Conservation (phyloP, 2,113 vertebrate species). For the Ranitomeya imitator region DNA sequence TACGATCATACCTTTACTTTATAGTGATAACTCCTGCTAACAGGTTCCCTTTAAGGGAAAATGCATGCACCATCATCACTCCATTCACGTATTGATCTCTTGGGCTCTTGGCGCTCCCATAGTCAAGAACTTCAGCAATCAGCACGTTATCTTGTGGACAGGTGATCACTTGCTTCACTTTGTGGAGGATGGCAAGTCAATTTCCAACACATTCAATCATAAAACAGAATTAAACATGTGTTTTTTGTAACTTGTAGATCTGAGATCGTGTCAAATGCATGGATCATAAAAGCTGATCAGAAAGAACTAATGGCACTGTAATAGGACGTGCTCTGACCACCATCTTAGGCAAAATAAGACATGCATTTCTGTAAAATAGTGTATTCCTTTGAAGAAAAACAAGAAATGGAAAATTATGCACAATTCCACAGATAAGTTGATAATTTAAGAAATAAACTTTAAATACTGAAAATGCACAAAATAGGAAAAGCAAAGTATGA, state of each 20-base stretch:
- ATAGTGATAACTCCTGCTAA: no score
- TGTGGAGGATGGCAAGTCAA: not conserved
- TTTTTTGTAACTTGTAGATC: not conserved
- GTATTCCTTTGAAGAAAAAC: conserved; percentile 6
- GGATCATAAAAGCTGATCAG: conserved; percentile 11
- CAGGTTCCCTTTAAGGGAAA: no score
- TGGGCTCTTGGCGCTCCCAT: no score
- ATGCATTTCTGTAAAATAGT: conserved; percentile 18
- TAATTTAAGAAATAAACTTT: conserved; percentile 14
- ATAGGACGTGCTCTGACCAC: not conserved
- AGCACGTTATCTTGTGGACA: no score
- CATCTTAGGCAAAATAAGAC: not conserved
- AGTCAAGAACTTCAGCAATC: no score
- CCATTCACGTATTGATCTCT: no score
- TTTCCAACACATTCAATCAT: not conserved
- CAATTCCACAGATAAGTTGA: not conserved
- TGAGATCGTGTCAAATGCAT: not conserved
- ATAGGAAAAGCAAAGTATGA: not conserved
- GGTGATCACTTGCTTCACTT: not conserved
- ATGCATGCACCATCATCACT: no score
- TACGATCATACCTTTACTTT: no score
- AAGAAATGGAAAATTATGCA: not conserved
- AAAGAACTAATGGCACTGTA: conserved; percentile 35
- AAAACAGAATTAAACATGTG: not conserved
- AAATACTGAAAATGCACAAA: conserved; percentile 34